Evolutionary conservation across 2,888 invertebrate species (phyloP), one percentile per base, ranked within the genome.

Genomic region (Monoplex corrugatus): DNA sequence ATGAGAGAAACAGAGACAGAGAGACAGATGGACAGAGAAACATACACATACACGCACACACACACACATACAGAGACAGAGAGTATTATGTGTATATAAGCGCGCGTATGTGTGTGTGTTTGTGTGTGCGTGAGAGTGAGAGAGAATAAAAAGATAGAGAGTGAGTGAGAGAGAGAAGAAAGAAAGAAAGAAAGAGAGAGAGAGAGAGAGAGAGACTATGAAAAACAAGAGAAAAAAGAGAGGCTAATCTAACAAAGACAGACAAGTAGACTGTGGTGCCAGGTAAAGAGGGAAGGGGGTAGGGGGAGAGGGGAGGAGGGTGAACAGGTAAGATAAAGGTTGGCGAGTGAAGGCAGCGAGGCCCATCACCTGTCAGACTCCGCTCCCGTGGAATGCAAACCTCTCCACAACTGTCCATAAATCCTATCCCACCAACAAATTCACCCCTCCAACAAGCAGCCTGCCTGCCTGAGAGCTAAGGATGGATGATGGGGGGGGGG

Each of bases 301-400:
- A 32, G 78, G 16, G 78, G 5, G 2, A 78, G 78, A 78, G 38
- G 2, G 10, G 50, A 50, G 19, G 19, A 50, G 50, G 50, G 50
- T 19, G 35, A n/a, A 16, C 13, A 32, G 78, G 8, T 8, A 19
- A 38, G 38, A 50, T 84, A 84, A 38, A 35, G 84, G 84, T 0
- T 50, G 10, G 50, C 38, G 84, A 84, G 38, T 45, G 32, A 45
- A 84, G 45, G 45, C 84, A 50, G 84, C 86, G 32, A 44, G 87
- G 32, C 45, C 87, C 87, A n/a, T 87, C 87, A 78, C 80, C 78
- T 87, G 87, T 78, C 87, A 87, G 78, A 78, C 80, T 8, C 28
- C 6, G 45, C 72, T 44, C 57, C 38, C 38, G 80, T 72, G 87
- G 87, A 78, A 87, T 80, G 87, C 87, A 57, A 87, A 57, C 75